Evolutionary conservation across 2,113 vertebrate species (phyloP), one percentile per base, ranked within the genome.

Genomic region (Heterochromis multidens): DNA sequence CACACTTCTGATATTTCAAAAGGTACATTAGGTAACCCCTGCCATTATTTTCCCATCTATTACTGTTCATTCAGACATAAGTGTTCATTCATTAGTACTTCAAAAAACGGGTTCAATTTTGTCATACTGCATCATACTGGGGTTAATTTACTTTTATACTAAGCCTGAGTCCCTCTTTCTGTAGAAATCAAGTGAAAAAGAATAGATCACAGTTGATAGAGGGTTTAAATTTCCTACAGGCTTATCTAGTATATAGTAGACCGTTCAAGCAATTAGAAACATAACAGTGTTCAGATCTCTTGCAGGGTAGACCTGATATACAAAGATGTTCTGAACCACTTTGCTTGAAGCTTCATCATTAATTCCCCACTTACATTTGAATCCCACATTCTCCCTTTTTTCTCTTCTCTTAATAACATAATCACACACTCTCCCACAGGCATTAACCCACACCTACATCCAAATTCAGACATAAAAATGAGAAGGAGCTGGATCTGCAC

Each of bases 131-230:
- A 19, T 59, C 27, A 9, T 59, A 40, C 8, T 52, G 1, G 40
- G 67, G 23, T 60, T 59, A n/a, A 4, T 37, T 62, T 60, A 31
- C 17, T 72, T 8, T 49, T 60, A 52, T 23, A 12, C 3, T 54
- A 23, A 86, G 17, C 59, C 52, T 54, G 67, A 52, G 17, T 52
- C 27, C 81, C 27, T 35, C 43, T 80, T 11, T 59, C 16, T 33
- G 27, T 46, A 67, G 37, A 58, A 6, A 72, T 61, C 7, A 79
- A 63, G 33, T 82, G 19, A 80, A 83, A 58, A 60, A 81, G 61
- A 82, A 89, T 92, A 88, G 87, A 31, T 74, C 84, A 84, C 90
- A 88, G 91, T 91, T 89, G 60, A 78, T 17, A 52, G 31, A 56
- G 77, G 57, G 60, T 87, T 91, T 83, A 79, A 46, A 74, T 80